These are phyloP conservation scores for Lepus europaeus DNA, from an alignment of 2,113 vertebrate genomes.

Conservation along the genomic window DNA sequence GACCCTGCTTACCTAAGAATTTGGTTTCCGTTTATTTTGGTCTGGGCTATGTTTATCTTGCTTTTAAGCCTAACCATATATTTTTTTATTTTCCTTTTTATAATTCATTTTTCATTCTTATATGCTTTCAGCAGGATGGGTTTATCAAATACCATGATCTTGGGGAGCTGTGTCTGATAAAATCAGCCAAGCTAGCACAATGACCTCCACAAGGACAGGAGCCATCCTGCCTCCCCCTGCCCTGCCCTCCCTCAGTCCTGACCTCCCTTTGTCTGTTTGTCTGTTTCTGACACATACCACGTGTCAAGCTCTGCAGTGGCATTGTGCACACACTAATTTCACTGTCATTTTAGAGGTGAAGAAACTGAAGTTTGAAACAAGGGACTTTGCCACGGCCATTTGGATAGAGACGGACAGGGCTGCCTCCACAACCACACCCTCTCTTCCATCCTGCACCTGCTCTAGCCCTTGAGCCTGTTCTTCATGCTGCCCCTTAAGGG, in stretches of 20 bases:
- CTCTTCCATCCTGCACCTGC: background rate
- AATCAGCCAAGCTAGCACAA: background rate
- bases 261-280: background rate
- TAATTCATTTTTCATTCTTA: background rate
- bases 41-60: background rate
- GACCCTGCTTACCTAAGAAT: background rate
- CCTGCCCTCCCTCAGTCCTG: background rate
- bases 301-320: background rate
- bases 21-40: background rate
- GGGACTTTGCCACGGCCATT: background rate
- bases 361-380: background rate
- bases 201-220: background rate
- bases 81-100: background rate
- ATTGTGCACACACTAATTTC: background rate
- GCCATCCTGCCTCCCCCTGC: rapidly evolving
- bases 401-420: background rate
- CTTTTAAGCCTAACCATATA: conserved; percentile 4
- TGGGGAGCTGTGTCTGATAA: background rate
- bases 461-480: background rate
- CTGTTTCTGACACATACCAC: background rate
- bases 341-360: background rate
- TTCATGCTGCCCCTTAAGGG: background rate
- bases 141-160: background rate
- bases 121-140: background rate
- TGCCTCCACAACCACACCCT: background rate